phyloP scores from a whole-genome alignment of 2,888 invertebrate species.

The Cylloceria caligata region DNA sequence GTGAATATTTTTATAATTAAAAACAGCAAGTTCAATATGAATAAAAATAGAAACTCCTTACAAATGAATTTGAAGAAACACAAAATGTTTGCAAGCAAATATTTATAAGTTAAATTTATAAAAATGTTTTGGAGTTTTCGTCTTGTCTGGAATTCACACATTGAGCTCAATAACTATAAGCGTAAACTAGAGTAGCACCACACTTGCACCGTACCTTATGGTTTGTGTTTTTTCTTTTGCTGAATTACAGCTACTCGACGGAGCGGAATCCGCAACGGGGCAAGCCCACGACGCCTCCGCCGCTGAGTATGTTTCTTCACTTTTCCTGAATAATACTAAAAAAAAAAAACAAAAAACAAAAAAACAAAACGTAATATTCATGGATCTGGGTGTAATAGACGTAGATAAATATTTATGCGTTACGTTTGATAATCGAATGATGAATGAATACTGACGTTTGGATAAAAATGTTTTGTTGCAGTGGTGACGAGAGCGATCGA shows the following conservation, averaged over 20 bases:
- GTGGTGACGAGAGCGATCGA: slow-evolving; percentile 86
- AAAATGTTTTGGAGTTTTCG: neutral
- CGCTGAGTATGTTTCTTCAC: slow-evolving; percentile 81
- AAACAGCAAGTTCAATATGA: no score
- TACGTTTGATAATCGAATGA: slow-evolving; percentile 2
- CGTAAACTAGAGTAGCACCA: slow-evolving; percentile 69
- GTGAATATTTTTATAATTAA: no score
- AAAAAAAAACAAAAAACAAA: neutral
- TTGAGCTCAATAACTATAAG: slow-evolving; percentile 17
- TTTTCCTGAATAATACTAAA: slow-evolving; percentile 61
- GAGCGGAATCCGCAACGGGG: slow-evolving; percentile 86
- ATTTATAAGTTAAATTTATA: slow-evolving; percentile 23
- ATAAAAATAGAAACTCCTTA: no score
- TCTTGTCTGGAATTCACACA: slow-evolving; percentile 11
- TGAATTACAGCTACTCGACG: slow-evolving; percentile 89
- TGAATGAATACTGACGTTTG: slow-evolving; percentile 20
- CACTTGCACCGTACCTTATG: slow-evolving; percentile 85
- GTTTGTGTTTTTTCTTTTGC: slow-evolving; percentile 87
- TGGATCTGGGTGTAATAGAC: slow-evolving; percentile 10
- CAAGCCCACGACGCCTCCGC: slow-evolving; percentile 81
- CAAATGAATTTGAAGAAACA: no score
- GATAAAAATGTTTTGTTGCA: slow-evolving; percentile 77
- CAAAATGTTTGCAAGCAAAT: no score
- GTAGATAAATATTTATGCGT: slow-evolving; percentile 7
- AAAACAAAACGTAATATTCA: slow-evolving; percentile 12